Percentiles rank a stretch among this genome's conserved stretches.
These are phyloP conservation scores for Calephelis virginiensis DNA, from an alignment of 1,140 invertebrate species.

Conservation along the genomic window DNA sequence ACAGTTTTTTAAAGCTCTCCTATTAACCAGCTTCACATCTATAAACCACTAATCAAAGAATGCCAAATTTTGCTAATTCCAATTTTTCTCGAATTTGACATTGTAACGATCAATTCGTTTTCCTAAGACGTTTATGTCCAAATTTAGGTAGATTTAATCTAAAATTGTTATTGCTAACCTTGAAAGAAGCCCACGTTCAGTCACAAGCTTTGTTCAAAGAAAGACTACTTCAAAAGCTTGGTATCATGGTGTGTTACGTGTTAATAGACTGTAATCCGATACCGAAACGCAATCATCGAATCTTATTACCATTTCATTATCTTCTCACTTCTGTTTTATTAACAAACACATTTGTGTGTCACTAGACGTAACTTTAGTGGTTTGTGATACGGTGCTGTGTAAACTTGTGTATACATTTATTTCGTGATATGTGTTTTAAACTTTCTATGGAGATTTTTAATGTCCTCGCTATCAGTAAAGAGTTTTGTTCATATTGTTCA, in stretches of 20 bases:
- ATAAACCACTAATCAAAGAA: neutral
- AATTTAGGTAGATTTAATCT: neutral
- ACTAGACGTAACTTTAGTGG: slow-evolving; percentile 31
- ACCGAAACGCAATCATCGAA: slow-evolving; percentile 13
- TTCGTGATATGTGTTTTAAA: neutral
- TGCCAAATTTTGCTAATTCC: neutral
- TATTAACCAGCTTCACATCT: too few relatives aligned
- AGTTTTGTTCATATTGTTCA: too few relatives aligned
- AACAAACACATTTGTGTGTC: slow-evolving; percentile 27
- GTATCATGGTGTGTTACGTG: neutral
- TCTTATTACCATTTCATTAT: slow-evolving; percentile 20
- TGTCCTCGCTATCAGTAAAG: neutral
- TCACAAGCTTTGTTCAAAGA: neutral
- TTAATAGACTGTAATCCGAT: slow-evolving; percentile 13
- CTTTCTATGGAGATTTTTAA: slow-evolving; percentile 26
- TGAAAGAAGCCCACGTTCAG: neutral
- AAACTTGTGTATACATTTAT: slow-evolving; percentile 37
- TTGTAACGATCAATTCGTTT: too few relatives aligned
- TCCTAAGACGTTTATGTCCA: neutral
- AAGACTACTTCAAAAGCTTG: neutral
- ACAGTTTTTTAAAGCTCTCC: too few relatives aligned
- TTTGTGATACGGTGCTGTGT: slow-evolving; percentile 40
- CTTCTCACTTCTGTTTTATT: slow-evolving; percentile 22
- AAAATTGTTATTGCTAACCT: neutral
- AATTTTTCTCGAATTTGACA: too few relatives aligned